A percentile compares a stretch with the other conserved stretches of the same genome.
Conservation (phyloP, 1,140 invertebrate species). For the Wasmannia auropunctata region DNA sequence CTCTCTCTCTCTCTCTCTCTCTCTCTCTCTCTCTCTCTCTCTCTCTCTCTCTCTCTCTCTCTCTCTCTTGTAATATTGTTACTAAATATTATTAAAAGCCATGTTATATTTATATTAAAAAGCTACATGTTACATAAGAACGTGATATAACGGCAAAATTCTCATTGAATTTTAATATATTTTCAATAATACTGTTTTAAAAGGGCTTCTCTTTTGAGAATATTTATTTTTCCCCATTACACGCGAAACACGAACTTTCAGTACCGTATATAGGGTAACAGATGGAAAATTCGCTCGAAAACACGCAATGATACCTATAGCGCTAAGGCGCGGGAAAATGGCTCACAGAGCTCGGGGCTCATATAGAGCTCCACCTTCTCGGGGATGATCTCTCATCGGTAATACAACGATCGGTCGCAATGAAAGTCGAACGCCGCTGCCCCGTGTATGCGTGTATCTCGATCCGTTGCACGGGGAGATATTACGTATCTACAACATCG, state of each 20-base stretch:
- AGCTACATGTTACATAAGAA: neutral
- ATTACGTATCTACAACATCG: slow-evolving; percentile 50
- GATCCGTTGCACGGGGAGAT: slow-evolving; percentile 29
- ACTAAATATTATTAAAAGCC: slow-evolving; percentile 26
- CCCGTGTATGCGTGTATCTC: slow-evolving; percentile 28
- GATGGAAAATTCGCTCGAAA: neutral
- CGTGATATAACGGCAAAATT: neutral
- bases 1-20: neutral
- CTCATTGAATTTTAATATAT: slow-evolving; percentile 2
- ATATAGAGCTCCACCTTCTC: neutral
- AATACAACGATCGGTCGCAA: slow-evolving; percentile 19
- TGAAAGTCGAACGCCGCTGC: slow-evolving; percentile 19
- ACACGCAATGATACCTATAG: neutral
- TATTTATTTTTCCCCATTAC: neutral
- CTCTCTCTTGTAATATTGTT: neutral
- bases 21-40: neutral
- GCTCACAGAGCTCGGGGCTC: neutral
- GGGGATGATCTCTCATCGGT: neutral
- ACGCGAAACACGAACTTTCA: neutral
- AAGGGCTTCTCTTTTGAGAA: neutral
- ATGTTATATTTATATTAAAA: neutral
- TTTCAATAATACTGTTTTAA: neutral
- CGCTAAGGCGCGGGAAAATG: neutral
- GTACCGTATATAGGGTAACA: too few species aligned
- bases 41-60: neutral